phyloP scores from a whole-genome alignment of 1,140 invertebrate species.

The Archegozetes longisetosus region DNA sequence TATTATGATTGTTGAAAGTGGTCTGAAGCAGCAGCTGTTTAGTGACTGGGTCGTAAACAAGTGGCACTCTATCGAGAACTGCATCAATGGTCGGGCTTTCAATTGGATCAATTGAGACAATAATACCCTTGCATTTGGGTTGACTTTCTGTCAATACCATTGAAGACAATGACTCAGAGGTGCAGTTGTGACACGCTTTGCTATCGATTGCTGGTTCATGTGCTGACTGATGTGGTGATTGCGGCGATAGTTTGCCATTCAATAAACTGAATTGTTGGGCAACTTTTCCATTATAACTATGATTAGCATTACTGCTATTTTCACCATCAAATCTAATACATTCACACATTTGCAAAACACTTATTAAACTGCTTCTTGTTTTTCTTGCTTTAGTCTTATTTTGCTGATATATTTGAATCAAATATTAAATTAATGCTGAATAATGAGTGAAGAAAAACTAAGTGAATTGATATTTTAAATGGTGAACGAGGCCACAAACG shows the following conservation, averaged over 20 bases:
- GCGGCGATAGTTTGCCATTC: not conserved
- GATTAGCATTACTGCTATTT: not conserved
- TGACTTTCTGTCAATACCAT: not conserved
- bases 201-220: too few relatives aligned
- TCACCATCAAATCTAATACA: too few relatives aligned
- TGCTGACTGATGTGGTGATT: too few relatives aligned
- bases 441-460: too few relatives aligned
- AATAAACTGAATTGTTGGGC: not conserved
- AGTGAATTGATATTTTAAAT: too few relatives aligned
- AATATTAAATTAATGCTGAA: too few relatives aligned
- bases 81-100: not conserved
- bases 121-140: not conserved
- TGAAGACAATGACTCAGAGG: not conserved
- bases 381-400: too few relatives aligned
- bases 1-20: not conserved
- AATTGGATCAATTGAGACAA: not conserved
- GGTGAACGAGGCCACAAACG: not conserved
- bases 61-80: not conserved
- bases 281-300: not conserved
- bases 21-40: not conserved
- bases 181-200: not conserved
- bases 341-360: too few relatives aligned
- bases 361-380: too few relatives aligned
- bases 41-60: slow-evolving; percentile 1
- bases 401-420: too few relatives aligned